Evolutionary conservation across 2,797 vertebrate species (phyloP), one percentile per base, ranked within the genome.

Genomic region (Mormyrops attenuatus): DNA sequence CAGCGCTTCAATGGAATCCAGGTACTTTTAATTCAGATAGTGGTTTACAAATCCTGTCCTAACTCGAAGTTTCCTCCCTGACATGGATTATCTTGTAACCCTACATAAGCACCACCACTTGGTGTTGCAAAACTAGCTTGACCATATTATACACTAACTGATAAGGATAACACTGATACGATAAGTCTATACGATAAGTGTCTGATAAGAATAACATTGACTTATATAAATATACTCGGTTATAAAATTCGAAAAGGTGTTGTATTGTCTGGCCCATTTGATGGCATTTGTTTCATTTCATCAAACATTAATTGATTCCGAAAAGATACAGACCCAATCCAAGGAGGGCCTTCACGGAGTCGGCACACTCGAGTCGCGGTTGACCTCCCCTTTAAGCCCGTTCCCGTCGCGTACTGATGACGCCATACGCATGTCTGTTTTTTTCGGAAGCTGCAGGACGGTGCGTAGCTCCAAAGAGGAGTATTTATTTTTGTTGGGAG

Each of bases 391-490:
- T 88, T 88, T 88, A 88, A 88, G 34, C 38, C 20, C 7, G 30
- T 91, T 92, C 89, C 91, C 91, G 92, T 91, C 92, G 69, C 17
- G 3, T 20, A 5, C 0, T 92, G 91, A 93, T 94, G 93, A 94
- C 93, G 93, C 92, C 52, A 66, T 11, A 34, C 89, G 3, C 90
- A 47, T 3, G 41, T 55, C 60, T 85, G 90, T 69, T 91, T 89
- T 69, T 84, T 89, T 87, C 88, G 80, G 91, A 91, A 91, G 89
- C 85, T 91, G 84, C 88, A 63, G 52, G 90, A 88, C 57, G 85
- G 50, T 89, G 44, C 49, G 63, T 13, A 22, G 89, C 66, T 38
- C 17, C 30, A 77, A 89, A 9, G 7, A 47, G 52, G n/a, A 30
- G 47, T 53, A 89, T 5, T 88, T 38, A 20, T 13, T 20, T 49